Conservation (phyloP, 2,797 vertebrate species). For the Anguilla marmorata region DNA sequence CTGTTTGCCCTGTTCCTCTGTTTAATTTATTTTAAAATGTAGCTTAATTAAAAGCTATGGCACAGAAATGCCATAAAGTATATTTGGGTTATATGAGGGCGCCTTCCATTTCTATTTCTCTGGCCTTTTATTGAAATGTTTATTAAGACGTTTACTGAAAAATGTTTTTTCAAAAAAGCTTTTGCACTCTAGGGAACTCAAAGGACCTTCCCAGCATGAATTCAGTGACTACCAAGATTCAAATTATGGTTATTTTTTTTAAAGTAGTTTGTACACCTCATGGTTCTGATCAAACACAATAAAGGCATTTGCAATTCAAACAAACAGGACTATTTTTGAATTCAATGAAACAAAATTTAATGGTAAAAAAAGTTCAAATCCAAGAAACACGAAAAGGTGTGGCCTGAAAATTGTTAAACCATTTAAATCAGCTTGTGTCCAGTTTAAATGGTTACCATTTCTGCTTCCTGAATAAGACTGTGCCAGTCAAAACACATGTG, state of each 20-base stretch:
- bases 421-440: background rate
- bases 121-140: background rate
- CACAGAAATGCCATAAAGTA: background rate
- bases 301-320: background rate
- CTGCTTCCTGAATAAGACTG: background rate
- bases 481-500: background rate
- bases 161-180: background rate
- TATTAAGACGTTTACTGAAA: background rate
- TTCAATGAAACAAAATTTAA: background rate
- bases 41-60: background rate
- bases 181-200: background rate
- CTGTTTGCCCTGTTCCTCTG: background rate
- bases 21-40: background rate
- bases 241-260: background rate
- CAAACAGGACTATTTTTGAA: background rate
- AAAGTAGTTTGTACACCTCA: background rate
- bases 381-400: background rate
- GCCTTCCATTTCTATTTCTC: background rate
- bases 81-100: background rate
- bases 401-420: background rate
- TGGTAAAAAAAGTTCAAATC: background rate
- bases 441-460: background rate
- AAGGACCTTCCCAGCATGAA: background rate
- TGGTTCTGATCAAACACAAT: background rate
- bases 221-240: background rate